Base-by-base conservation (phyloP, 1,140 invertebrate genomes). In the Anthonomus grandis region DNA sequence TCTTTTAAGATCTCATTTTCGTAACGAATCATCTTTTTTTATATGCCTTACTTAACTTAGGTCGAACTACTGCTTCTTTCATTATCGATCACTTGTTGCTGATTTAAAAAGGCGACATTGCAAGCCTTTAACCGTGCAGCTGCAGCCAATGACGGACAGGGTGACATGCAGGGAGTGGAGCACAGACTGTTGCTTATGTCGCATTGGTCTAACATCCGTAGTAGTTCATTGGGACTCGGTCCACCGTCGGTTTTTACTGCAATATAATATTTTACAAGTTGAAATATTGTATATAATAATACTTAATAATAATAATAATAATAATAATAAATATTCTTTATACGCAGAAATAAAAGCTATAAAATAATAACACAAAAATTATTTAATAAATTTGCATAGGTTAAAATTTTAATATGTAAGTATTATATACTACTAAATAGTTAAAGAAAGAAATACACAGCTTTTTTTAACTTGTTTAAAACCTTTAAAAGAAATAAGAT, bases 151-250 rank as follows among this genome's bases (percentile, higher is more conserved):
- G 83, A 86, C 12, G 86, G 84, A 66, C 86, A 90, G 15, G 90
- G 90, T 64, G 89, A 91, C 62, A 91, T 84, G 72, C 88, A 90
- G 21, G 90, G 91, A 6, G 90, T 94, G 21, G 87, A 89, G 70
- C 86, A 87, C 63, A 86, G 81, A 62, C 87, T 90, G 70, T 86
- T 89, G 61, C 86, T 89, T 56, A 96, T 78, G 73, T 98, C 94
- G 79, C 92, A 97, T 64, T 95, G 92, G 65, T 97, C 93, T 52
- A 98, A 78, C 45, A 97, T 77, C 31, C 87, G 83, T 57, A 97
- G 83, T 55, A 98, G 77, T 77, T 97, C 95, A 69, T 90, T 84
- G 9, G 93, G 84, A 12, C 89, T 87, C 42, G 94, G 94, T 36
- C 94, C 95, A 64, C 93, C 93, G 59, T 84, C 82, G 2, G 75